phyloP scores from a whole-genome alignment of 2,888 invertebrate species.

The Aporophyla lueneburgensis region DNA sequence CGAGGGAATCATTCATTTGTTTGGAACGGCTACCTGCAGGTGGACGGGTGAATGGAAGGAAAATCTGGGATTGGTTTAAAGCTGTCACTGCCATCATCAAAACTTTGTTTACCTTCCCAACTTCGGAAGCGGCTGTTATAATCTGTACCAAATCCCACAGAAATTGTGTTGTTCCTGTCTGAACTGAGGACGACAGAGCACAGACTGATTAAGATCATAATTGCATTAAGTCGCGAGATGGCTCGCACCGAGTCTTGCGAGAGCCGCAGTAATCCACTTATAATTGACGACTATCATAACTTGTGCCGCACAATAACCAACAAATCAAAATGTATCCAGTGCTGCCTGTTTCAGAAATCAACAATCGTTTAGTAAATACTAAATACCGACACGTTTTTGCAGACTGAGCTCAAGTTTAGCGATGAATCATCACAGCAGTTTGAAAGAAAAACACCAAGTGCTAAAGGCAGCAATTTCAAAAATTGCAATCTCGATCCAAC shows the following conservation, averaged over 20 bases:
- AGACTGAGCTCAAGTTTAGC: not conserved
- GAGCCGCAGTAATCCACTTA: constrained; percentile 38
- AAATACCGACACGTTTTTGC: not conserved
- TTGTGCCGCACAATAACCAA: constrained; percentile 16
- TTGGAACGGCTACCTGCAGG: constrained; percentile 31
- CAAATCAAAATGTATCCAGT: constrained; percentile 3
- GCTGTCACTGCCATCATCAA: not conserved
- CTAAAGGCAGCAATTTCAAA: constrained; percentile 6
- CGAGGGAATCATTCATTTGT: constrained; percentile 52
- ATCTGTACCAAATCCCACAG: constrained; percentile 4
- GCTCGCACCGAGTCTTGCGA: constrained; percentile 33
- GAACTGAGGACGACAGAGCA: constrained; percentile 25
- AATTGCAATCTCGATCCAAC: not conserved
- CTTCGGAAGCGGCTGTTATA: constrained; percentile 9
- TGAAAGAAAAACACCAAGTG: constrained; percentile 11
- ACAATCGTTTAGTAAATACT: constrained; percentile 1
- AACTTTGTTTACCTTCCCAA: constrained; percentile 13
- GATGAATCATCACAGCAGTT: constrained; percentile 23
- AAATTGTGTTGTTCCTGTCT: constrained; percentile 25
- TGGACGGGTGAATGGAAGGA: constrained; percentile 14
- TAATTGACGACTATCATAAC: constrained; percentile 31
- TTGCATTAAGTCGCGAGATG: constrained; percentile 47
- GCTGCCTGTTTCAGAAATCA: not conserved
- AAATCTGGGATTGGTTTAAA: constrained; percentile 21
- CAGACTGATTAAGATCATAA: constrained; percentile 58